These are phyloP conservation scores for Peucedramus taeniatus DNA, from an alignment of 2,113 vertebrate species.

Conservation along the genomic window DNA sequence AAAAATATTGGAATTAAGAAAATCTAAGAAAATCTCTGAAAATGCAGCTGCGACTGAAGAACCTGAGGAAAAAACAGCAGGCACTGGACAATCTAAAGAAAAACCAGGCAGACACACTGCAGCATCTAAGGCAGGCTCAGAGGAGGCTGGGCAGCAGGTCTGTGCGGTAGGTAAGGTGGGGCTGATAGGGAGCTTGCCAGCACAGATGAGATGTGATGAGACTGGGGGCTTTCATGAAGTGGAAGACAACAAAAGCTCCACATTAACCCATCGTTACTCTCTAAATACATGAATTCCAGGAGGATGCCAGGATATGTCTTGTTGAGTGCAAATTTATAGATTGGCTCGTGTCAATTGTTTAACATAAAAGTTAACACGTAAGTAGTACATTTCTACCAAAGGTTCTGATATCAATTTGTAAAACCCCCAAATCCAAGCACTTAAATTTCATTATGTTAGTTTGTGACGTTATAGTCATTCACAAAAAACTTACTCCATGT, in stretches of 20 bases:
- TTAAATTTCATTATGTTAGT: not conserved
- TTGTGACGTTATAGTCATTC: not conserved
- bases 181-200: constrained; percentile 42
- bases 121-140: not conserved
- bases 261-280: not conserved
- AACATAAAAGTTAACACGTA: not conserved
- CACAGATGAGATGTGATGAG: not conserved
- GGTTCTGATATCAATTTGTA: not conserved
- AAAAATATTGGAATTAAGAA: constrained; percentile 59
- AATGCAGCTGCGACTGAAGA: constrained; percentile 28
- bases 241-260: not conserved
- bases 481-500: not conserved
- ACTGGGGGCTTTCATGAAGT: not conserved
- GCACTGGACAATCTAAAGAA: constrained; percentile 30
- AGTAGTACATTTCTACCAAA: not conserved
- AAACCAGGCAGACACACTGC: constrained; percentile 32
- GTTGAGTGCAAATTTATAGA: not conserved
- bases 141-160: not conserved
- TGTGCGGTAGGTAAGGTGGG: not conserved
- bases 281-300: not conserved
- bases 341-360: not conserved
- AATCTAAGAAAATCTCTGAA: constrained; percentile 67
- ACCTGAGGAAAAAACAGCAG: constrained; percentile 56
- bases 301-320: not conserved
- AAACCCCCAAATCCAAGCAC: not conserved